Base-by-base conservation (phyloP, 2,797 vertebrate species). In the Tenualosa thibaudeaui region DNA sequence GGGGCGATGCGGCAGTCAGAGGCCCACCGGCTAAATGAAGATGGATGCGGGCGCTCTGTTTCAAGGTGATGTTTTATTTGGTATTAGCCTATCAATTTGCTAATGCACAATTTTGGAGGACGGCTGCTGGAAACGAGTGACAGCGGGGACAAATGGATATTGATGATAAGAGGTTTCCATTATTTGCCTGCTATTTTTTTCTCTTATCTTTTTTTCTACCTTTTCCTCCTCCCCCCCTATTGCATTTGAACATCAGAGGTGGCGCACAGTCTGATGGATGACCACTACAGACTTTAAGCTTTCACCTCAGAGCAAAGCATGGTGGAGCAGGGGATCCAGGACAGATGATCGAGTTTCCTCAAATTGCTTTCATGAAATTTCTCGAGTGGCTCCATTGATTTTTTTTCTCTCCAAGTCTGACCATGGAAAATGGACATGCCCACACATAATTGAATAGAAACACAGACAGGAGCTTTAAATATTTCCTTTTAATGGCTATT, bases 61-160 rank as follows among this genome's bases (percentile, higher is more conserved):
- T 93, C 93, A 95, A 95, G 94, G 94, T 95, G 94, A 95, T 94
- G 93, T 95, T 95, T 95, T 95, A 95, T 95, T 95, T 95, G 94
- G 93, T 91, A 94, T 94, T 93, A 94, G 93, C 93, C 90, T 88
- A 90, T 94, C 89, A 92, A 92, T 95, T 95, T 94, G 92, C 92
- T 94, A 94, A 95, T 94, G 92, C 93, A 88, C 86, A 86, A 86
- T 85, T 90, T 91, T 87, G 85, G 82, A 86, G 86, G 87, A 84
- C 65, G 26, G 89, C 89, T 87, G 82, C 82, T 85, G 89, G 86
- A 94, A 92, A 92, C 93, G 93, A 93, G 94, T 94, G 95, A 95
- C 94, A 95, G 94, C 89, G 90, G 83, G 31, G 90, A 94, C 92
- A 94, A 96, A 96, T 95, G 93, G 94, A 95, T 95, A 96, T 96